These are phyloP conservation scores for Autographa pulchrina DNA, from an alignment of 2,888 invertebrate species.

Conservation along the genomic window DNA sequence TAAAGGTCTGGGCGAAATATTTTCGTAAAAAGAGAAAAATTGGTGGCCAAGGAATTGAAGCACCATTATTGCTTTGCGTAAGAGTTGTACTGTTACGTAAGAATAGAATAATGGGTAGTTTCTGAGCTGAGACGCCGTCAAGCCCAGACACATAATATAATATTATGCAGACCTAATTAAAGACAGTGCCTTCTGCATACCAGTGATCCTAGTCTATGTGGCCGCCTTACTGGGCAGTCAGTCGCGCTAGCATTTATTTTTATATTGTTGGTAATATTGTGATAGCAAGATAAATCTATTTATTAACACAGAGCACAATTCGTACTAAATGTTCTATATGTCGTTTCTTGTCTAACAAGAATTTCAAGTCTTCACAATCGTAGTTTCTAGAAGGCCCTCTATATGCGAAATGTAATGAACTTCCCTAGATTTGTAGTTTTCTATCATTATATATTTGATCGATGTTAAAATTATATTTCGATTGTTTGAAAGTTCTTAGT, in stretches of 20 bases:
- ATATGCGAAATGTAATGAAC: constrained; percentile 60
- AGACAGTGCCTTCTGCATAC: constrained; percentile 84
- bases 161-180: constrained; percentile 54
- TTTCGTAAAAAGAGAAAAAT: constrained; percentile 19
- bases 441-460: constrained; percentile 49
- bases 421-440: constrained; percentile 59
- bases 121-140: constrained; percentile 24
- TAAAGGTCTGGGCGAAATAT: constrained; percentile 43
- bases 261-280: constrained; percentile 82
- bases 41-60: constrained; percentile 14
- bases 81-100: constrained; percentile 76
- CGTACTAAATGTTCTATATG: constrained; percentile 62
- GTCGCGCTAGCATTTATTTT: constrained; percentile 88
- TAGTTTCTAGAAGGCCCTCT: constrained; percentile 61
- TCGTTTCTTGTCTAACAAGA: constrained; percentile 76
- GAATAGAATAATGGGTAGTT: constrained; percentile 34
- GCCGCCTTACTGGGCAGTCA: constrained; percentile 76
- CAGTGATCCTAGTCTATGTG: constrained; percentile 87
- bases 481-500: constrained; percentile 54
- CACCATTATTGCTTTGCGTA: constrained; percentile 58
- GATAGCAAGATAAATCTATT: constrained; percentile 75
- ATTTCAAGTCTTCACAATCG: constrained; percentile 57
- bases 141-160: constrained; percentile 23
- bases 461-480: constrained; percentile 53
- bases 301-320: constrained; percentile 72